Percentiles rank a stretch among this genome's conserved stretches.
These are phyloP conservation scores for Eupsittula cactorum DNA, from an alignment of 2,113 vertebrate genomes.

Conservation along the genomic window DNA sequence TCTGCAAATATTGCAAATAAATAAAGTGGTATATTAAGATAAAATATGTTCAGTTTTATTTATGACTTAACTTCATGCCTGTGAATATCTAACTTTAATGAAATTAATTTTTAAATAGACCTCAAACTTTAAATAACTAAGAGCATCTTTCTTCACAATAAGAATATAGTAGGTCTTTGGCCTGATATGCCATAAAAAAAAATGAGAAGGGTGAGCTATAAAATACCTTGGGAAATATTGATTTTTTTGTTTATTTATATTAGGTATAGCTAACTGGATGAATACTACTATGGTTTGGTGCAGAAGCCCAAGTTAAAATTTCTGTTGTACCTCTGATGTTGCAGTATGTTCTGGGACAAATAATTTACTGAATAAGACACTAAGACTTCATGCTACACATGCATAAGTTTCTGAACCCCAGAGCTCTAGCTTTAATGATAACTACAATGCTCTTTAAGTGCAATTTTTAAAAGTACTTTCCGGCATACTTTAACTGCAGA, in stretches of 20 bases:
- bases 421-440: neutral
- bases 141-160: neutral
- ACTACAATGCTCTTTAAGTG: neutral
- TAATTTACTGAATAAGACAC: neutral
- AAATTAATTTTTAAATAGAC: neutral
- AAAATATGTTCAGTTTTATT: neutral
- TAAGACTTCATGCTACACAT: neutral
- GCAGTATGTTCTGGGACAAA: neutral
- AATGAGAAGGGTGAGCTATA: neutral
- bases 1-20: neutral
- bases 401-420: neutral
- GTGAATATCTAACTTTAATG: neutral
- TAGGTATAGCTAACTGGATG: neutral
- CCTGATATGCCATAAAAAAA: neutral
- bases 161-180: neutral
- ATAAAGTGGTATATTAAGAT: neutral
- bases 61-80: neutral
- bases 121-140: conserved; percentile 11
- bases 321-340: neutral
- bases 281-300: neutral
- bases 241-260: neutral
- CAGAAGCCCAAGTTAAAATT: neutral
- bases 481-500: neutral
- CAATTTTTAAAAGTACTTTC: neutral
- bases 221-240: neutral